phyloP scores from a whole-genome alignment of 1,140 invertebrate species.

The Solenopsis invicta region DNA sequence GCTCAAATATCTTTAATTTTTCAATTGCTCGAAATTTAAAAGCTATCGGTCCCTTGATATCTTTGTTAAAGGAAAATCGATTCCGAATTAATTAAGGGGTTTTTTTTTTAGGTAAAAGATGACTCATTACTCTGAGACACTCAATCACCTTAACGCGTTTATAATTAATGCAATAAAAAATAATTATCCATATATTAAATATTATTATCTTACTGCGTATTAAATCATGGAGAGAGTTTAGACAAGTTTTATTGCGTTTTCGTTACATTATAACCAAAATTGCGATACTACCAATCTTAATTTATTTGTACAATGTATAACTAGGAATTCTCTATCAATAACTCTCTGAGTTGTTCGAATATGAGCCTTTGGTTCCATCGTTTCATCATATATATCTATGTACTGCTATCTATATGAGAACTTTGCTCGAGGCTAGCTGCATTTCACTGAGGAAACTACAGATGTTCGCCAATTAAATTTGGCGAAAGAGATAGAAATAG shows the following conservation, averaged over 20 bases:
- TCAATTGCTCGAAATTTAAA: not conserved
- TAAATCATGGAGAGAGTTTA: not conserved
- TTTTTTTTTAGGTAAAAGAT: too few species aligned
- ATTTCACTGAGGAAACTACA: conserved; percentile 7
- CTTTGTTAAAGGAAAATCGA: not conserved
- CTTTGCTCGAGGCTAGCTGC: conserved; percentile 1
- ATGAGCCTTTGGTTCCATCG: not conserved
- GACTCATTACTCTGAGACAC: not conserved
- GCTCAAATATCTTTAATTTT: not conserved
- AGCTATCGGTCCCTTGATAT: not conserved
- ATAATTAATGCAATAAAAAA: not conserved
- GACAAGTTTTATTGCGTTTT: not conserved
- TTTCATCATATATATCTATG: not conserved
- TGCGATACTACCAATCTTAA: not conserved
- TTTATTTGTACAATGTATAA: not conserved
- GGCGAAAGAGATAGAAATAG: not conserved
- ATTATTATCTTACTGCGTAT: not conserved
- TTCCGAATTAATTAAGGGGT: not conserved
- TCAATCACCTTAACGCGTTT: not conserved
- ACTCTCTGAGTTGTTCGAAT: not conserved
- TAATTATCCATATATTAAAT: not conserved
- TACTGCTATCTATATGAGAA: not conserved
- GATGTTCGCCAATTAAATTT: conserved; percentile 28
- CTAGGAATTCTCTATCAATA: not conserved
- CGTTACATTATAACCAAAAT: not conserved